Evolutionary conservation across 2,888 invertebrate genomes (phyloP), one percentile per base, ranked within the genome.

Genomic region (Byasa hedistus): DNA sequence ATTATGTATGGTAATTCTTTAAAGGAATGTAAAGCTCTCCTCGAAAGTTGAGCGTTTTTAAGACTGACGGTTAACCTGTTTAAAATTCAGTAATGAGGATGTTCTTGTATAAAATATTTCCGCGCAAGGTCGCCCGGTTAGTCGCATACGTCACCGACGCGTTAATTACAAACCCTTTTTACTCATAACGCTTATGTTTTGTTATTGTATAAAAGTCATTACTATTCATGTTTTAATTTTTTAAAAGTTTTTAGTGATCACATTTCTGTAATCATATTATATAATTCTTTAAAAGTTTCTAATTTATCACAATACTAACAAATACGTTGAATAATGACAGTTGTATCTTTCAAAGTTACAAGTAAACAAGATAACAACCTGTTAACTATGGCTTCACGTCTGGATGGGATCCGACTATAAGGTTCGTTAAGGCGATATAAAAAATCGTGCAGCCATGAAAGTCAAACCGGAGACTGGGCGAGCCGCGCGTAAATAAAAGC

Each of bases 101-200:
- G 56, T 57, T 61, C 70, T 68, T 66, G 65, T 69, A 67, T 69
- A 65, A 69, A 64, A 65, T 57, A 64, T 65, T 71, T 73, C 68
- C 58, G 68, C 57, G 73, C 82, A 82, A 86, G 86, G 85, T 72
- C 74, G 81, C 81, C 87, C 74, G 73, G 84, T 85, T 23, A n/a
- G 52, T 23, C 7, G 52, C 22, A 10, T 22, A 15, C 52, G 52
- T 54, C 52, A 54, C 22, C 22, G n/a, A 22, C 52, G 52, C 22
- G 22, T 51, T 51, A 51, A 51, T 51, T 51, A 21, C 5, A 51
- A 51, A 48, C 48, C 48, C 48, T n/a, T n/a, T n/a, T 48, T 48
- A n/a, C 19, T 19, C 44, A 19, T 19, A 48, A 39, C 39, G 12
- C 15, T 12, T 3, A 10, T 44, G 19, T 19, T 44, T 44, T 44